Evolutionary conservation across 1,140 invertebrate species (phyloP), one percentile per base, ranked within the genome.

Genomic region (Camponotus floridanus): DNA sequence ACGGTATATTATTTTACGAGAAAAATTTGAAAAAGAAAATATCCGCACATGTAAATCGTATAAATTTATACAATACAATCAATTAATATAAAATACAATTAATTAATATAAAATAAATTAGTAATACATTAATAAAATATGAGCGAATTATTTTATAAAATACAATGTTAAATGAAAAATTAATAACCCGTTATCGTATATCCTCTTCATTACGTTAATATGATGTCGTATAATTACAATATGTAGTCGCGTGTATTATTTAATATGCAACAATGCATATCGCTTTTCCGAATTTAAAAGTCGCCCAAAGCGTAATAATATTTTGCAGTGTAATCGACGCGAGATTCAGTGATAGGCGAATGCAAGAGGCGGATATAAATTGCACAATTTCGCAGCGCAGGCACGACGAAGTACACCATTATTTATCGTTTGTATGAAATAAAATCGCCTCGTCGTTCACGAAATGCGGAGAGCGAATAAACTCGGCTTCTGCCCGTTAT

Each of bases 361-460:
- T 68, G 45, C 21, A 81, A 71, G 31, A 59, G 45, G 33, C 45
- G 64, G 64, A 71, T 59, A 59, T 81, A 81, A 81, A 81, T 80
- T 70, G 26, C 48, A 57, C 65, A 70, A 70, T 71, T 81, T 36
- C n/a, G 11, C 48, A 13, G 21, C 21, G 18, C 48, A 15, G 48
- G 45, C 45, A 57, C 11, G 70, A 42, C 51, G 9, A 57, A 81
- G 48, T 42, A 59, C 36, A 18, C 48, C 36, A 81, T 81, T 81
- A 81, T 81, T 71, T 71, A 59, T 81, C 45, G 51, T 81, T 81
- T 71, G 26, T n/a, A 18, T 18, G 48, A 71, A 57, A 81, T 71
- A 71, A 71, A 81, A 81, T 81, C 42, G 26, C 26, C 74, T 64
- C n/a, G 11, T 18, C 33, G 45, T 65, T 6, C 18, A 45, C 13